A percentile compares a stretch with the other conserved stretches of the same genome.
Evolutionary conservation across 2,888 invertebrate genomes (phyloP).

Genomic region (Invenusta paracnida): DNA sequence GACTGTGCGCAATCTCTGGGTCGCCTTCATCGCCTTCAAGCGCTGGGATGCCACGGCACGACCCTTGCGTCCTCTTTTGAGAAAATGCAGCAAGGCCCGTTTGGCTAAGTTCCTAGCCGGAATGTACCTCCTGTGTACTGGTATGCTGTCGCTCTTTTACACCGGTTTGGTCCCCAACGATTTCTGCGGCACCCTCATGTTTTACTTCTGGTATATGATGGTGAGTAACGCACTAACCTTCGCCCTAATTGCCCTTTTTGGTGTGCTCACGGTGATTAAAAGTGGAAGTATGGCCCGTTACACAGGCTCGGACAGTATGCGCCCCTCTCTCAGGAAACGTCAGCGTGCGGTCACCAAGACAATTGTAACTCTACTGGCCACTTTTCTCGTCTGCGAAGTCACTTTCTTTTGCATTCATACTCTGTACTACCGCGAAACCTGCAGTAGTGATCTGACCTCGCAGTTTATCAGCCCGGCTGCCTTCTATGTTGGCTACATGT

Average conservation of each 20-base stretch:
- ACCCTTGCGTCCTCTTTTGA: constrained; percentile 2
- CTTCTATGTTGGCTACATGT: constrained; percentile 18
- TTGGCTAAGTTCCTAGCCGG: background rate
- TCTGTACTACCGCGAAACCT: background rate
- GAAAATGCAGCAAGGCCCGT: background rate
- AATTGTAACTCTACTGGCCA: constrained; percentile 5
- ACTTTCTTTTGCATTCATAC: constrained; percentile 27
- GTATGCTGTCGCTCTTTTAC: background rate
- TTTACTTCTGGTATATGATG: constrained; percentile 22
- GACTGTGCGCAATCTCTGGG: constrained; percentile 31
- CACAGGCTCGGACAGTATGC: constrained; percentile 1
- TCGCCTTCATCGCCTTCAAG: constrained; percentile 32
- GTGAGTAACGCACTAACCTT: background rate
- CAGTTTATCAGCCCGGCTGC: background rate
- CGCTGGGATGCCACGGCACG: constrained; percentile 25
- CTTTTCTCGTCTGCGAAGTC: constrained; percentile 27
- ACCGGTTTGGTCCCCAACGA: background rate
- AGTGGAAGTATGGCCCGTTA: constrained; percentile 21
- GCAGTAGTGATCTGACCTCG: background rate
- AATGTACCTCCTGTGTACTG: background rate
- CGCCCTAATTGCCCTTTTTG: constrained; percentile 6
- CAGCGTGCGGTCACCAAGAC: constrained; percentile 24
- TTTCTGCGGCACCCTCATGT: background rate
- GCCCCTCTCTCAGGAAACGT: background rate
- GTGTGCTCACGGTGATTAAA: constrained; percentile 25